Base-by-base conservation (phyloP, 1,140 invertebrate species). In the Drosophila suzukii region DNA sequence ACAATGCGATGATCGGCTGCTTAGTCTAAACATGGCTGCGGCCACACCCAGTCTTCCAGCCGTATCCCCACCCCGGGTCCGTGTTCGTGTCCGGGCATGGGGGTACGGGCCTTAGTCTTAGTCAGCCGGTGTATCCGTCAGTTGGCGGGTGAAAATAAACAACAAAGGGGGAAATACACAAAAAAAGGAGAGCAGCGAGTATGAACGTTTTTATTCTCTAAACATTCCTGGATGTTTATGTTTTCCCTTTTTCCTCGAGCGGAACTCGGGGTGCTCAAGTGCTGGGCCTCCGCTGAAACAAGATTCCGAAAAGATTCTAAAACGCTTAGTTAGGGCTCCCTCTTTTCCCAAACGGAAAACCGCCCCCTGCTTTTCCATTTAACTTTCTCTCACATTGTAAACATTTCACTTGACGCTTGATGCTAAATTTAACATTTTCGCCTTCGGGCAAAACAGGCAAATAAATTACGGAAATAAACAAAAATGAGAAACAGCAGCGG, bases 331-430 rank as follows among this genome's bases (percentile, higher is more conserved):
- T 86, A 59, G 57, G 62, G 56, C 43, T 50, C 54, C 44, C 55
- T 13, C 32, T 20, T 61, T 63, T 54, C 56, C 60, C 59, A 36
- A 36, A 12, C 6, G 55, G 24, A 24, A 10, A n/a, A 7, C 34
- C 32, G 32, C 32, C 44, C 53, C 53, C 73, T 46, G 55, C 38
- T 38, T 66, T 89, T 83, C 71, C 57, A 74, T 89, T 80, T 89
- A 77, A 88, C 84, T 89, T 88, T 88, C 84, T 80, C 79, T 89
- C 84, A 80, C 76, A 83, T 83, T 88, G 83, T 88, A 88, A 88
- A 88, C 83, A 88, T 88, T 88, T 88, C 83, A 88, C 83, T 89
- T 89, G 83, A 77, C 83, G 80, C 83, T 58, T 47, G 84, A 51
- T 80, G 79, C 83, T 88, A 88, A 83, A 80, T 88, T 88, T 89